Evolutionary conservation across 2,113 vertebrate genomes (phyloP).

Genomic region (Rhipidura dahli): DNA sequence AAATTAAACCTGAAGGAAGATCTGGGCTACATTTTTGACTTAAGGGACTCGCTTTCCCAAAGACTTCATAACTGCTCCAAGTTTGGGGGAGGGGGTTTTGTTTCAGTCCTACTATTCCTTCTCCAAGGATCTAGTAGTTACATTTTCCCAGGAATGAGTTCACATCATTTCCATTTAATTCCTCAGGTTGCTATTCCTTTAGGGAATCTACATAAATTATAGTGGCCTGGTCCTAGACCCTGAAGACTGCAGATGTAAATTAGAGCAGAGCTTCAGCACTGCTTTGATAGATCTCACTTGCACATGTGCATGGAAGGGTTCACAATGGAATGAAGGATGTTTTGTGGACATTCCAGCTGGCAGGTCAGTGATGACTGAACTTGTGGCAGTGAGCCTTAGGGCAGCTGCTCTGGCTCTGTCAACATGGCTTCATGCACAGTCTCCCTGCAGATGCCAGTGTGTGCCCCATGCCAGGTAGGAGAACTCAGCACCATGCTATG

Average conservation of each 20-base stretch:
- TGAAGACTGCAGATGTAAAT: background rate
- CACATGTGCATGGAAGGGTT: background rate
- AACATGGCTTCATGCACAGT: background rate
- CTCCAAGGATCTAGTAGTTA: background rate
- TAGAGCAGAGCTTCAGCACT: background rate
- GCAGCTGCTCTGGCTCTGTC: background rate
- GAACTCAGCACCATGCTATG: background rate
- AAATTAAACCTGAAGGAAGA: background rate
- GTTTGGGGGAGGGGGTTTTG: background rate
- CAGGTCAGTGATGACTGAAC: background rate
- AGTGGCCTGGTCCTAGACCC: background rate
- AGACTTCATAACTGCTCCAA: background rate
- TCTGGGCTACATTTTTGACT: background rate
- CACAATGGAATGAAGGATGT: background rate
- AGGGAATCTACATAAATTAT: background rate
- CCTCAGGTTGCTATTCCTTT: background rate
- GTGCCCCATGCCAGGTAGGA: fast-evolving
- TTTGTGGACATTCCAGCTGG: background rate
- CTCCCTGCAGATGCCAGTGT: background rate
- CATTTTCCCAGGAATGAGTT: background rate
- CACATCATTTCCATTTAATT: background rate
- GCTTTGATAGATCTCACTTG: background rate
- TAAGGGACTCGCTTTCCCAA: background rate
- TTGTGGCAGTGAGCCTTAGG: background rate
- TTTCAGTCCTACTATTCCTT: background rate